Percentiles rank a stretch among this genome's conserved stretches.
Evolutionary conservation across 2,888 invertebrate species (phyloP).

Genomic region (Oegoconia quadripuncta): DNA sequence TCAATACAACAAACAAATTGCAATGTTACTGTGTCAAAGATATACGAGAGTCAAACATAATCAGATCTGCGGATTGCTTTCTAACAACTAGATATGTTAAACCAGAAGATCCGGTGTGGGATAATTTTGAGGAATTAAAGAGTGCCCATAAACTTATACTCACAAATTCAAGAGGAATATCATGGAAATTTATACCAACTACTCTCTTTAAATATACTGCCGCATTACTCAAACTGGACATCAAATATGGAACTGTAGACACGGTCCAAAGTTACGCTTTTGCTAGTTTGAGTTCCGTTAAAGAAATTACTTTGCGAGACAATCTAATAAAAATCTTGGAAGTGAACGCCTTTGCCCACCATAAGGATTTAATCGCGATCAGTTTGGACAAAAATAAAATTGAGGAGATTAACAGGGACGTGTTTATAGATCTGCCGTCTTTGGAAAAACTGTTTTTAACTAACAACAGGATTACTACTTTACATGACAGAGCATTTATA

Average conservation of each 20-base stretch:
- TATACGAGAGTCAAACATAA: constrained; percentile 33
- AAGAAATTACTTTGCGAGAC: constrained; percentile 82
- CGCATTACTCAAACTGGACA: constrained; percentile 75
- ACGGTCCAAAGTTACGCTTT: constrained; percentile 84
- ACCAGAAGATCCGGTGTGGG: constrained; percentile 82
- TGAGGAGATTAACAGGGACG: constrained; percentile 84
- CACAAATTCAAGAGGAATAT: constrained; percentile 81
- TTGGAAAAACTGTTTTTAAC: constrained; percentile 87
- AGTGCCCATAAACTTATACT: constrained; percentile 82
- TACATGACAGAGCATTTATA: constrained; percentile 91
- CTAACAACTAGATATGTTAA: constrained; percentile 79
- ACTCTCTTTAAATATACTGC: constrained; percentile 80
- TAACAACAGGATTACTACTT: constrained; percentile 88
- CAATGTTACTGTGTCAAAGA: constrained; percentile 57
- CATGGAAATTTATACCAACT: constrained; percentile 83
- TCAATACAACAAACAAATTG: constrained; percentile 49
- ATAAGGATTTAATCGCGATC: constrained; percentile 80
- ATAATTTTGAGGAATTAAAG: constrained; percentile 81
- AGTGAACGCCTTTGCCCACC: constrained; percentile 83
- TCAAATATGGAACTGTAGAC: constrained; percentile 84
- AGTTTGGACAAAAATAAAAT: constrained; percentile 86
- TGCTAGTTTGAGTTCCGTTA: constrained; percentile 82
- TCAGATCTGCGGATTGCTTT: constrained; percentile 85
- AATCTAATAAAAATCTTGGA: constrained; percentile 83
- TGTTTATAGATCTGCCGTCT: constrained; percentile 84